Base-by-base conservation (phyloP, 2,888 invertebrate genomes). In the Erpobdella octoculata region DNA sequence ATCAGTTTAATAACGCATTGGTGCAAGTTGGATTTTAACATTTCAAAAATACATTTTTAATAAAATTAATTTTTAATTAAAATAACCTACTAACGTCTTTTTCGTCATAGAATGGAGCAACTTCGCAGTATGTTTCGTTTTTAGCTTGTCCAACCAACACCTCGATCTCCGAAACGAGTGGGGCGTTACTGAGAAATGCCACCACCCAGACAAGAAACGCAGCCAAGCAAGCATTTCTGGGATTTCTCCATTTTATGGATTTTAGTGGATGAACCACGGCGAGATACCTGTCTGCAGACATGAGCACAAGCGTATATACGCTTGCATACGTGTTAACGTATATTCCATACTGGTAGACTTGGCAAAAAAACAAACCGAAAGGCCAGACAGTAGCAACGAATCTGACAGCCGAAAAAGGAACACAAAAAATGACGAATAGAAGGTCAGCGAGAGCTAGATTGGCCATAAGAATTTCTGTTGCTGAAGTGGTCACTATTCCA, bases 261-360 rank as follows among this genome's bases (percentile, higher is more conserved):
- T 89, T 88, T 76, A 94, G 90, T 3, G 94, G 93, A 82, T 92
- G 92, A 1, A 93, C 93, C 1, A 95, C 94, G 37, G 94, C 94
- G 83, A 95, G 87, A 81, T 91, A 95, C 76, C 88, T 81, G 83
- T 95, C 94, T 72, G 93, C 84, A 6, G 92, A 92, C 93, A 95
- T 94, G 75, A 94, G 87, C 0, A 94, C 93, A 65, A 95, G 85
- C 0, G 93, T 94, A 84, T 93, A 94, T 5, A 94, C 92, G 78
- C 92, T 92, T 72, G 91, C 92, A 81, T 92, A 93, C 36, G 93
- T 93, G 35, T 92, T 92, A 41, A 93, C 92, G 73, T 91, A 91
- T 76, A 91, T 91, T 81, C 93, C 88, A 81, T 93, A 94, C 82
- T 93, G 92, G 18, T 92, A 91, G 31, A 90, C 88, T 84, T 91